Percentiles rank a stretch among this genome's conserved stretches.
These are phyloP conservation scores for Camponotus fellah DNA, from an alignment of 2,888 invertebrate genomes.

Conservation along the genomic window DNA sequence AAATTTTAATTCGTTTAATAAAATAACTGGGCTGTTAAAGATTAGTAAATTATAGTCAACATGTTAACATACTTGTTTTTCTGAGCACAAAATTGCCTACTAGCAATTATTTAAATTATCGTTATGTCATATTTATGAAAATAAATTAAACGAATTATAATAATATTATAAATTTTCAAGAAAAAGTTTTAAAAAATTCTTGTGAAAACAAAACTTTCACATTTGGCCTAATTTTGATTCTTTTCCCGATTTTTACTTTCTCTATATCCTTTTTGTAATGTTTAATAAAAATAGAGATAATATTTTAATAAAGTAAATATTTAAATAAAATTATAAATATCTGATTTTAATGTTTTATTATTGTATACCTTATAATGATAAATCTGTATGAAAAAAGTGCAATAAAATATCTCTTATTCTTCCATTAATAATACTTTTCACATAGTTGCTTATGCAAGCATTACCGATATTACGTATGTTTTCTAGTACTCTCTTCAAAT, in stretches of 20 bases:
- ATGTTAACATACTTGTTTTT: slow-evolving; percentile 36
- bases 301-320: neutral
- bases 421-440: neutral
- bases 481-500: neutral
- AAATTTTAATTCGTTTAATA: slow-evolving; percentile 52
- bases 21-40: slow-evolving; percentile 30
- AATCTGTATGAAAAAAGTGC: neutral
- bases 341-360: neutral
- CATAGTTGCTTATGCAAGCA: neutral
- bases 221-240: neutral
- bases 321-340: neutral
- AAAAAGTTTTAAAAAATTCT: neutral
- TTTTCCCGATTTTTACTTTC: neutral
- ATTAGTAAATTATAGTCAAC: slow-evolving; percentile 35
- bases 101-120: slow-evolving; percentile 24
- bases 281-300: neutral
- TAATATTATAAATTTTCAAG: neutral
- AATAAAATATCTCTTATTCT: neutral
- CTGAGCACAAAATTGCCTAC: neutral
- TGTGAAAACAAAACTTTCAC: neutral
- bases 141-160: neutral
- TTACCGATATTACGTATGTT: neutral
- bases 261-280: neutral
- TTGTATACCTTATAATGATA: neutral
- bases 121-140: neutral